These are phyloP conservation scores for Platycercus adscitus DNA, from an alignment of 2,113 vertebrate genomes.

Conservation along the genomic window DNA sequence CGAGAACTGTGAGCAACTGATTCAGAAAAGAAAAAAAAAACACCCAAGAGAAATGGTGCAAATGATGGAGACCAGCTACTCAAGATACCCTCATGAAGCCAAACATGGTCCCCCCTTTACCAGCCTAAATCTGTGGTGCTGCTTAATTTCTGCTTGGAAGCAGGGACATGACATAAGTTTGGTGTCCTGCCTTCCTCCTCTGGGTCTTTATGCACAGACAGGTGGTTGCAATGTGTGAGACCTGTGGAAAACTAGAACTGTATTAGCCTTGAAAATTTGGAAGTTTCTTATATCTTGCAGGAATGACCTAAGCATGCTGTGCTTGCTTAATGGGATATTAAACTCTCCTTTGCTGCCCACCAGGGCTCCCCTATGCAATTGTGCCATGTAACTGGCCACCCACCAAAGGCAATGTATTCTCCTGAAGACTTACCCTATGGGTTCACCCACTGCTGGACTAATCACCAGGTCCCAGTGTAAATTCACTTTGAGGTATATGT, in stretches of 20 bases:
- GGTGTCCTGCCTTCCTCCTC: slow-evolving; percentile 27
- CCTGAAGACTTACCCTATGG: slow-evolving; percentile 40
- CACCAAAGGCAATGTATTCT: slow-evolving; percentile 40
- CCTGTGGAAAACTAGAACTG: slow-evolving; percentile 44
- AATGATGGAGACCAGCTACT: neutral
- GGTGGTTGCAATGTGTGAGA: neutral
- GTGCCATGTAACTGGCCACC: slow-evolving; percentile 11
- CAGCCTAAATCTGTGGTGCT: slow-evolving; percentile 57
- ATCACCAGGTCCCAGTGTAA: slow-evolving; percentile 70
- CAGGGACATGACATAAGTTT: neutral
- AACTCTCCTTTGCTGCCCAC: slow-evolving; percentile 37
- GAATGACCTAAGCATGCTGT: slow-evolving; percentile 59
- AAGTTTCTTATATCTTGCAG: slow-evolving; percentile 53
- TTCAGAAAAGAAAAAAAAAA: neutral
- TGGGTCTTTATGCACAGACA: slow-evolving; percentile 16
- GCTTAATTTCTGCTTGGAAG: slow-evolving; percentile 48
- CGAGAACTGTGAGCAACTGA: slow-evolving; percentile 44
- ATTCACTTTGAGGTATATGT: slow-evolving; percentile 74
- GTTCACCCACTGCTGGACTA: slow-evolving; percentile 54
- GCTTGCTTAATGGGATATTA: slow-evolving; percentile 69
- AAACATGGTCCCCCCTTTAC: slow-evolving; percentile 26
- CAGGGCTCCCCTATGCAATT: slow-evolving; percentile 23
- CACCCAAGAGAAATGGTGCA: neutral
- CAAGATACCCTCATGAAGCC: neutral
- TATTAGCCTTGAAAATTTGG: slow-evolving; percentile 26